Evolutionary conservation across 2,888 invertebrate species (phyloP).

Genomic region (Acleris laterana): DNA sequence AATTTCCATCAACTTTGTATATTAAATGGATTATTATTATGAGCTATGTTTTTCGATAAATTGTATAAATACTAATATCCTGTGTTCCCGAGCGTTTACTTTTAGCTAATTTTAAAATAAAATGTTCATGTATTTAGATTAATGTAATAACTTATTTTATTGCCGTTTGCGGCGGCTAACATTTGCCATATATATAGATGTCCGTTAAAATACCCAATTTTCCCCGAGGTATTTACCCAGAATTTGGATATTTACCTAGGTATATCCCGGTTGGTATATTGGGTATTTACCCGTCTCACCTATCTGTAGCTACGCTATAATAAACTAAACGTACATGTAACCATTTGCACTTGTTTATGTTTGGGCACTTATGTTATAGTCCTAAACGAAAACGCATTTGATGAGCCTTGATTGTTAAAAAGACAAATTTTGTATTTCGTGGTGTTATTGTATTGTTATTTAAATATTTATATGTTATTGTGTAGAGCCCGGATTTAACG

Average conservation of each 20-base stretch:
- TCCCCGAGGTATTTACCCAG: background rate
- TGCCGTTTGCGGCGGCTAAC: conserved; percentile 13
- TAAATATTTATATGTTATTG: conserved; percentile 7
- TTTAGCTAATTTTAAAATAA: too few relatives aligned
- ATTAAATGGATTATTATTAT: too few relatives aligned
- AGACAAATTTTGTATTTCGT: conserved; percentile 48
- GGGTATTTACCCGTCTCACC: too few relatives aligned
- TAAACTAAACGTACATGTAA: too few relatives aligned
- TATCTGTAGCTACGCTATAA: too few relatives aligned
- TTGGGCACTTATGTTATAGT: conserved; percentile 12
- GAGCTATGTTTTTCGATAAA: too few relatives aligned
- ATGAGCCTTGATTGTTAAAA: conserved; percentile 39
- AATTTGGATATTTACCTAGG: background rate
- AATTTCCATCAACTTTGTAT: too few relatives aligned
- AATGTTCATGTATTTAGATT: background rate
- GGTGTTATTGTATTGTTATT: conserved; percentile 20
- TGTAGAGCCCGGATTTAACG: too few relatives aligned
- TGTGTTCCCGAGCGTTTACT: too few relatives aligned
- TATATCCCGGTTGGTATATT: background rate
- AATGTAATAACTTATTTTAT: conserved; percentile 7
- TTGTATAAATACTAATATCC: too few relatives aligned
- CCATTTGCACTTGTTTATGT: conserved; percentile 24
- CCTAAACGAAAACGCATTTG: conserved; percentile 25
- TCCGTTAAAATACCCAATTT: too few relatives aligned
- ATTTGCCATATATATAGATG: background rate